phyloP scores from a whole-genome alignment of 2,797 vertebrate genomes.

The Onychomys leucogaster region DNA sequence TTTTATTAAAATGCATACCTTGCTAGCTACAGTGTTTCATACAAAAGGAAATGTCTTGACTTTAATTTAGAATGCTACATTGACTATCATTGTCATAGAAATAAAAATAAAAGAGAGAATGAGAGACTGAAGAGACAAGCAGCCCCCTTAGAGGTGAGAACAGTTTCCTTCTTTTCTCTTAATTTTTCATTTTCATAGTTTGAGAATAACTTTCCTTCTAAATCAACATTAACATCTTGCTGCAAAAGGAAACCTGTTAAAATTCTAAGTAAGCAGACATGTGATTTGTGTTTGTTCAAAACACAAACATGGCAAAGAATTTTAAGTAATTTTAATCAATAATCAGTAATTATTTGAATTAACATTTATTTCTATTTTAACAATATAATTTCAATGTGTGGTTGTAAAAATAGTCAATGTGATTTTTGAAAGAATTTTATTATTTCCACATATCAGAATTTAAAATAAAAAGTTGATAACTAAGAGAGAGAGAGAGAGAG shows the following conservation, averaged over 20 bases:
- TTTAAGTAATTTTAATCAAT: conserved; percentile 12
- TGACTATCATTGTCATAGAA: conserved; percentile 39
- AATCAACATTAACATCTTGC: background rate
- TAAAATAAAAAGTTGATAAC: conserved; percentile 42
- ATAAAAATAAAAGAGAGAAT: conserved; percentile 43
- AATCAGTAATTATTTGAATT: conserved; percentile 40
- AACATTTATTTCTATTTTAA: conserved; percentile 36
- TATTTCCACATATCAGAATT: conserved; percentile 27
- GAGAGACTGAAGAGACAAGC: conserved; percentile 39
- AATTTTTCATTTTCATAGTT: conserved; percentile 41
- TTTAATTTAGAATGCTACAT: conserved; percentile 47
- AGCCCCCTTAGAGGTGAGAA: conserved; percentile 3
- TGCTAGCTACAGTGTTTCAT: conserved; percentile 15
- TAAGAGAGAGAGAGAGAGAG: background rate
- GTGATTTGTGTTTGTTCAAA: conserved; percentile 53
- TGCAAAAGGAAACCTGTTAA: conserved; percentile 48
- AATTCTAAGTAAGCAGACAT: conserved; percentile 33
- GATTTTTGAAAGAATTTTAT: conserved; percentile 39
- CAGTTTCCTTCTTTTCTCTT: background rate
- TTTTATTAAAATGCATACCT: conserved; percentile 47
- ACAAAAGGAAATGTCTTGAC: conserved; percentile 47
- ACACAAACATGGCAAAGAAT: background rate
- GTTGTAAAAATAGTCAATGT: conserved; percentile 49
- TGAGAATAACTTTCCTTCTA: conserved; percentile 24
- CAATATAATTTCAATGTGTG: conserved; percentile 22